A percentile compares a stretch with the other conserved stretches of the same genome.
Evolutionary conservation across 2,888 invertebrate species (phyloP).

Genomic region (Ormyrus labotus): DNA sequence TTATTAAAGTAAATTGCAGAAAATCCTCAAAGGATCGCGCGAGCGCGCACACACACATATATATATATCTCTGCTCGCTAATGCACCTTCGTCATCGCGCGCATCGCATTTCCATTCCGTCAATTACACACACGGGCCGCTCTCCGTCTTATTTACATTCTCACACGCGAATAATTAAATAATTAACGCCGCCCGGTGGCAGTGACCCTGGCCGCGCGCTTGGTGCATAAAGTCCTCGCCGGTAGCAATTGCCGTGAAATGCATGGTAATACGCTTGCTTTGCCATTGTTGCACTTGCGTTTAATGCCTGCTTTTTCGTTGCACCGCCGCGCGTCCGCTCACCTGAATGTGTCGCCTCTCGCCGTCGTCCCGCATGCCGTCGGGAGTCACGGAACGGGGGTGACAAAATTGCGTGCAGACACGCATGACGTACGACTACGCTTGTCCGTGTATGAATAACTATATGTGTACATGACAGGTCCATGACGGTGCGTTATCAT

Average conservation of each 20-base stretch:
- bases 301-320: background rate
- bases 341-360: background rate
- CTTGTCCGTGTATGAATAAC: background rate
- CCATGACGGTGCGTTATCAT: conserved; percentile 20
- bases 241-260: conserved; percentile 29
- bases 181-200: conserved; percentile 22
- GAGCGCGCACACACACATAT: background rate
- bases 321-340: background rate
- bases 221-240: conserved; percentile 20
- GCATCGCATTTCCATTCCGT: conserved; percentile 14
- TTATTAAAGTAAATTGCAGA: conserved; percentile 34
- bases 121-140: background rate
- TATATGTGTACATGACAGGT: conserved; percentile 22
- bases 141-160: conserved; percentile 23
- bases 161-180: conserved; percentile 41
- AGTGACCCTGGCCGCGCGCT: background rate
- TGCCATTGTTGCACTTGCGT: background rate
- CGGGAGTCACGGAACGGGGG: conserved; percentile 34
- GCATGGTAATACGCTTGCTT: conserved; percentile 15
- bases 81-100: background rate
- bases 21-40: conserved; percentile 15
- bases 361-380: background rate
- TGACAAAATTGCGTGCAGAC: conserved; percentile 44
- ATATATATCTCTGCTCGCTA: background rate
- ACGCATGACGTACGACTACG: conserved; percentile 26